Percentiles rank a stretch among this genome's conserved stretches.
Evolutionary conservation across 2,888 invertebrate genomes (phyloP).

Genomic region (Nephrotoma flavescens): DNA sequence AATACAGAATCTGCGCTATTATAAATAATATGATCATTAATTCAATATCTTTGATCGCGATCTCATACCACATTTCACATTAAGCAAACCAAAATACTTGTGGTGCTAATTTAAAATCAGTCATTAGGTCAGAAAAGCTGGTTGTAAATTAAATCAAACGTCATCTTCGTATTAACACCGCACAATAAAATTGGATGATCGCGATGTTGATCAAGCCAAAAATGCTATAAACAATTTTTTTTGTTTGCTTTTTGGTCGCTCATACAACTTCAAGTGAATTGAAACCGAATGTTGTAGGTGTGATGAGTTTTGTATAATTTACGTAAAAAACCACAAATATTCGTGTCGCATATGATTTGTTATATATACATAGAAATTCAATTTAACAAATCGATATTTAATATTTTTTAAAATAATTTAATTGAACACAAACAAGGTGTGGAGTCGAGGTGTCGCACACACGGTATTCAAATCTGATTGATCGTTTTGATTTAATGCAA

Average conservation of each 20-base stretch:
- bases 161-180: neutral
- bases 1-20: neutral
- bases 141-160: neutral
- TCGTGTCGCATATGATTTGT: neutral
- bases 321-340: neutral
- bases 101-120: neutral
- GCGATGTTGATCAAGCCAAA: neutral
- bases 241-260: neutral
- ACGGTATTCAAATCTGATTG: neutral
- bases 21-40: neutral
- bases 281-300: neutral
- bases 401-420: neutral
- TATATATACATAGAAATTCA: neutral
- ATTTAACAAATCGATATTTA: neutral
- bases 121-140: neutral
- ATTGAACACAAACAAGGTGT: neutral
- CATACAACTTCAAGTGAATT: neutral
- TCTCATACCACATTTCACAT: neutral
- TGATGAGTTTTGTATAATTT: neutral
- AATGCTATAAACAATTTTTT: neutral
- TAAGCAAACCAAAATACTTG: neutral
- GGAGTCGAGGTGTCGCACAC: neutral
- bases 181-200: neutral
- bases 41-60: neutral
- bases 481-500: neutral